Conservation (phyloP, 2,797 vertebrate genomes). For the Onychomys leucogaster region DNA sequence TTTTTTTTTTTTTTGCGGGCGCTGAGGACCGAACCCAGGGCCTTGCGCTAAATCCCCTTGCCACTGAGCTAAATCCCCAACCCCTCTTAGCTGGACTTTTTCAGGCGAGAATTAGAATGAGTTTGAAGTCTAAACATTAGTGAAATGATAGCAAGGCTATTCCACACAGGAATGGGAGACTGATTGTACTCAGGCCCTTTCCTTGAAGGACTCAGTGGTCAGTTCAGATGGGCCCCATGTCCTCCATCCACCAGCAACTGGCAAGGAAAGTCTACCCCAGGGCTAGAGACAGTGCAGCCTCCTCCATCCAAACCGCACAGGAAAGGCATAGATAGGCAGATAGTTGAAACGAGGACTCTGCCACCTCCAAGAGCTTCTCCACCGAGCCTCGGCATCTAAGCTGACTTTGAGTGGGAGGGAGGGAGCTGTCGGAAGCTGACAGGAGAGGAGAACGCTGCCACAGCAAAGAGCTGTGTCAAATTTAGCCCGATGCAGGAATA, state of each 20-base stretch:
- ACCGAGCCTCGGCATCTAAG: not conserved
- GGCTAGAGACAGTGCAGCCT: fast-evolving
- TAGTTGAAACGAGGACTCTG: not conserved
- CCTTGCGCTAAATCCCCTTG: too few species aligned
- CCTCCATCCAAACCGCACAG: not conserved
- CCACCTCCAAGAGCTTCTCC: not conserved
- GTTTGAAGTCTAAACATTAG: not conserved
- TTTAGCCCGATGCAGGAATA: not conserved
- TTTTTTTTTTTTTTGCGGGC: too few species aligned
- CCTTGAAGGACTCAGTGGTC: not conserved
- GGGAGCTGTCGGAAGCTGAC: not conserved
- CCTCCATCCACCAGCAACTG: not conserved
- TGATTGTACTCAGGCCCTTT: not conserved
- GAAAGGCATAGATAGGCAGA: not conserved
- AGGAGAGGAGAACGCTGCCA: not conserved
- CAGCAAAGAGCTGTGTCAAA: not conserved
- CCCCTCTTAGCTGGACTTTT: not conserved
- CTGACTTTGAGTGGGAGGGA: not conserved
- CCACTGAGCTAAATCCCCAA: too few species aligned
- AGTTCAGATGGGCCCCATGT: not conserved
- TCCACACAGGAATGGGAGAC: not conserved
- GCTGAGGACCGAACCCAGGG: too few species aligned
- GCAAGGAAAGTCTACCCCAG: not conserved
- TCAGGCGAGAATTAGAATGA: not conserved
- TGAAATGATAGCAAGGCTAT: not conserved